Base-by-base conservation (phyloP, 2,888 invertebrate genomes). In the Xestia rhomboidea region DNA sequence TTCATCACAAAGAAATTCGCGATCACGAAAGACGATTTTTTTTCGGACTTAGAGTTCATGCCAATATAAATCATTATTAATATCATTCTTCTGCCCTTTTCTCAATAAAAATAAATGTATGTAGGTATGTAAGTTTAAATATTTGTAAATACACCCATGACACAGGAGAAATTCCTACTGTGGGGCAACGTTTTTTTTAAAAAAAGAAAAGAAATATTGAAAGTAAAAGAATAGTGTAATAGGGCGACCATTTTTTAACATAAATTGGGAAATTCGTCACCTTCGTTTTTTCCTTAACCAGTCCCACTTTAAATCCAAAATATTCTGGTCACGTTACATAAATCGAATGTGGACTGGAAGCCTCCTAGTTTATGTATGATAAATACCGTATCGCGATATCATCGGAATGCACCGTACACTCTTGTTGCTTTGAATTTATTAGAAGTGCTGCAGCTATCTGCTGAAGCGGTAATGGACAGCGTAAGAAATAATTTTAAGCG, bases 331-430 rank as follows among this genome's bases (percentile, higher is more conserved):
- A 88, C 89, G 87, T 92, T 90, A 84, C 82, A 88, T 86, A 87
- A 85, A 88, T 87, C 84, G 81, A 85, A 84, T 84, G 79, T 83
- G 68, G 78, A 88, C 70, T 87, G 63, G 71, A 71, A 73, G 87
- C 89, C 87, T 84, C 86, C 77, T 88, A 88, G 88, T 91, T 89
- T 89, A 89, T 89, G 89, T 92, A 92, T 93, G 94, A 93, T 92
- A 94, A 92, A 93, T 93, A 90, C 89, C 88, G 87, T 89, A 90
- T 86, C 86, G 82, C 90, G 91, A 92, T 91, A 91, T 87, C 86
- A 92, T 91, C 91, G 90, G 89, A 89, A 92, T 92, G 91, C 87
- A 77, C 79, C 84, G 76, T 86, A 84, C 86, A 90, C 90, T 89
- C 85, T 89, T 85, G 90, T 89, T 88, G 85, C 84, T 89, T 91